A percentile compares a stretch with the other conserved stretches of the same genome.
phyloP scores from a whole-genome alignment of 1,140 invertebrate genomes.

The Dinoponera quadriceps region DNA sequence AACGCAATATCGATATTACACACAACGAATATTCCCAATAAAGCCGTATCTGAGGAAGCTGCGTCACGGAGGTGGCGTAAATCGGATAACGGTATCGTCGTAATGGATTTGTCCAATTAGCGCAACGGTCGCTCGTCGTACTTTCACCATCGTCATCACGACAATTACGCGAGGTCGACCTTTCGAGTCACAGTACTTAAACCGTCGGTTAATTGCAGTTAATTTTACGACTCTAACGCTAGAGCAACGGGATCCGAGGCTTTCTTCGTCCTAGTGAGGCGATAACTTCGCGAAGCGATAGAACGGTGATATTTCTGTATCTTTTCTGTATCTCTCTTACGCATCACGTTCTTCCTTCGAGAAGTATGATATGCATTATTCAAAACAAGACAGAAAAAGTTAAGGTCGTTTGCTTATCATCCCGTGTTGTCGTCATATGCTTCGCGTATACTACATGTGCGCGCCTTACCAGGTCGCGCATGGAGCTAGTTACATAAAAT shows the following conservation, averaged over 20 bases:
- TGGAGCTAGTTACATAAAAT: not conserved
- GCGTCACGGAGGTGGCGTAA: not conserved
- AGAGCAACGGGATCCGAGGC: not conserved
- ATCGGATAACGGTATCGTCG: not conserved
- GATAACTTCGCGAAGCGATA: no score
- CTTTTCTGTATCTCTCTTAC: not conserved
- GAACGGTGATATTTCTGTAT: no score
- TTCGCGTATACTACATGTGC: not conserved
- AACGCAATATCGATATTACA: not conserved
- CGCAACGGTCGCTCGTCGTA: not conserved
- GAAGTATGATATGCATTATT: not conserved
- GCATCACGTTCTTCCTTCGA: not conserved
- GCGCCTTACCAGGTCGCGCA: not conserved
- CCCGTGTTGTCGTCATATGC: not conserved
- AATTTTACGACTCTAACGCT: slow-evolving; percentile 29
- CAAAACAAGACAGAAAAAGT: slow-evolving; percentile 15
- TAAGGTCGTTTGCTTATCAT: no score
- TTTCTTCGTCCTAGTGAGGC: not conserved
- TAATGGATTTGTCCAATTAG: slow-evolving; percentile 19
- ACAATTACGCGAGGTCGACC: slow-evolving; percentile 45
- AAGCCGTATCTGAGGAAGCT: not conserved
- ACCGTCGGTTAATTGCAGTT: slow-evolving; percentile 48
- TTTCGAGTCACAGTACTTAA: slow-evolving; percentile 62
- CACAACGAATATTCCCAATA: not conserved
- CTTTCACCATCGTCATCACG: not conserved